Evolutionary conservation across 2,888 invertebrate genomes (phyloP).

Genomic region (Brenthis daphne): DNA sequence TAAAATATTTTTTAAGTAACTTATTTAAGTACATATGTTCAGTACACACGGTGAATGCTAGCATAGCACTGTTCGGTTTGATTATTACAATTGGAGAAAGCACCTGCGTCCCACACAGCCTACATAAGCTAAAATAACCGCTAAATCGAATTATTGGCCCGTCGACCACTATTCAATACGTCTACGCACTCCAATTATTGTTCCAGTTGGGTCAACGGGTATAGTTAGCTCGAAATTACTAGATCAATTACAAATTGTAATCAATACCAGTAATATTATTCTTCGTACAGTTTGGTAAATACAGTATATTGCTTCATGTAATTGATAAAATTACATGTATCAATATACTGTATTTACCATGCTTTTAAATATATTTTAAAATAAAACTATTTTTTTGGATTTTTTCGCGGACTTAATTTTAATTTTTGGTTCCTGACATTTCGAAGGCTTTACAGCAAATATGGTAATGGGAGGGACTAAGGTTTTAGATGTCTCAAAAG

Average conservation of each 20-base stretch:
- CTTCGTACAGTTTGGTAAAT: neutral
- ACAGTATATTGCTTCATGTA: neutral
- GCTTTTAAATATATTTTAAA: too few relatives aligned
- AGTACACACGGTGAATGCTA: conserved; percentile 28
- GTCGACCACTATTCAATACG: conserved; percentile 63
- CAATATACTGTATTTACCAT: neutral
- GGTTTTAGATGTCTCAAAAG: too few relatives aligned
- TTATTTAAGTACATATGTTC: conserved; percentile 12
- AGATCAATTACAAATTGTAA: conserved; percentile 48
- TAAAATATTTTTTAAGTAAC: neutral
- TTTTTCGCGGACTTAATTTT: too few relatives aligned
- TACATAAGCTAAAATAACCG: conserved; percentile 74
- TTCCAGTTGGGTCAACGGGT: conserved; percentile 58
- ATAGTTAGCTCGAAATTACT: conserved; percentile 48
- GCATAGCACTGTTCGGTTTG: conserved; percentile 46
- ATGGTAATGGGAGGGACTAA: too few relatives aligned
- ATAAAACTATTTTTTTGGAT: too few relatives aligned
- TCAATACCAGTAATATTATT: conserved; percentile 16
- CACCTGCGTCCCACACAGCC: conserved; percentile 66
- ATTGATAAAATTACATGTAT: neutral
- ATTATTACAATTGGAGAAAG: conserved; percentile 59
- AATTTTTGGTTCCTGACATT: too few relatives aligned
- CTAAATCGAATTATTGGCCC: conserved; percentile 75
- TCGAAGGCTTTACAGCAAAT: too few relatives aligned
- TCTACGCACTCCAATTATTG: conserved; percentile 60